These are phyloP conservation scores for Drosophila navojoa DNA, from an alignment of 1,140 invertebrate genomes.

Conservation along the genomic window DNA sequence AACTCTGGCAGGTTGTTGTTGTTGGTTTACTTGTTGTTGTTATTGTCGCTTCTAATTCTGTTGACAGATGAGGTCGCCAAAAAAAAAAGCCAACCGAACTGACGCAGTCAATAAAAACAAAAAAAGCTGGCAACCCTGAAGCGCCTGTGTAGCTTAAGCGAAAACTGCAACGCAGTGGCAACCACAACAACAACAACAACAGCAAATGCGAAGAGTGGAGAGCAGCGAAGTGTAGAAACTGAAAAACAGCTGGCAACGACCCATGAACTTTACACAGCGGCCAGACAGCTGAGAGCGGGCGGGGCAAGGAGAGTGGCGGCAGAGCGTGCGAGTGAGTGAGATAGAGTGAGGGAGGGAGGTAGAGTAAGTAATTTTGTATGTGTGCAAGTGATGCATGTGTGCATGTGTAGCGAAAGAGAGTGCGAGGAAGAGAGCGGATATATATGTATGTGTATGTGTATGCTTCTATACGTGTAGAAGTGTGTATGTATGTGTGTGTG, in stretches of 20 bases:
- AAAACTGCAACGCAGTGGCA: conserved; percentile 61
- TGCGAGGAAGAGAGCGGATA: too few relatives aligned
- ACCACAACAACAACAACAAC: conserved; percentile 22
- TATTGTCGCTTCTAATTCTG: conserved; percentile 74
- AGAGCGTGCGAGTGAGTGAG: neutral
- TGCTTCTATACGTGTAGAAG: neutral
- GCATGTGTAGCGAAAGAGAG: too few relatives aligned
- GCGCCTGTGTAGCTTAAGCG: conserved; percentile 50
- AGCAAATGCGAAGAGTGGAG: neutral
- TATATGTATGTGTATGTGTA: too few relatives aligned
- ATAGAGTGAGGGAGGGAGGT: too few relatives aligned
- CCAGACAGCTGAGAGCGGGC: neutral
- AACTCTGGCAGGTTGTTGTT: conserved; percentile 21
- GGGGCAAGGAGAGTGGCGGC: neutral
- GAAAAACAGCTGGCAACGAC: conserved; percentile 56
- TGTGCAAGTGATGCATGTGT: too few relatives aligned
- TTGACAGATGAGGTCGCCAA: conserved; percentile 79
- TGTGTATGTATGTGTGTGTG: neutral
- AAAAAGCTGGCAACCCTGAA: conserved; percentile 74
- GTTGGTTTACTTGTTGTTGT: conserved; percentile 21
- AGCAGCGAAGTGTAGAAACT: conserved; percentile 10
- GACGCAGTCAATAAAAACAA: conserved; percentile 51
- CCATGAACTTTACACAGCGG: conserved; percentile 76
- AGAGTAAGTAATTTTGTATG: too few relatives aligned
- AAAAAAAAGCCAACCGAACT: conserved; percentile 45